phyloP scores from a whole-genome alignment of 2,888 invertebrate genomes.

The Xestoiulus laeticollis region DNA sequence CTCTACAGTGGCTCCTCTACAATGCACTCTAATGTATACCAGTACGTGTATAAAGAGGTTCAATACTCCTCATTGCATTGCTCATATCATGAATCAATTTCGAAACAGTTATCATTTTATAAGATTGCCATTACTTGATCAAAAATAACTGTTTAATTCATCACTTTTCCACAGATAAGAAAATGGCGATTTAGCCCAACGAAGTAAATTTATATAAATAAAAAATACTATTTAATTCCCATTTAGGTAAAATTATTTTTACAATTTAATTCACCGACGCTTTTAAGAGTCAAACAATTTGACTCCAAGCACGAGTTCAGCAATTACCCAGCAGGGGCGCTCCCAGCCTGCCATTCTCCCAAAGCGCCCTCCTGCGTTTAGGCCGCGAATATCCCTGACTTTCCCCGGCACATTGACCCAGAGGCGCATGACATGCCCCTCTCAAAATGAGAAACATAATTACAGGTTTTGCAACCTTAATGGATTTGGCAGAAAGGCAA shows the following conservation, averaged over 20 bases:
- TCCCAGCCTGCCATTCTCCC: background rate
- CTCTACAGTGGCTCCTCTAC: too few relatives aligned
- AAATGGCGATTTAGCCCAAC: too few relatives aligned
- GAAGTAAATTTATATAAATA: too few relatives aligned
- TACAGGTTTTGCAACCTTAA: background rate
- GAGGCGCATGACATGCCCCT: background rate
- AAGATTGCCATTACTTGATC: too few relatives aligned
- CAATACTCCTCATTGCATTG: too few relatives aligned
- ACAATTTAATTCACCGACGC: background rate
- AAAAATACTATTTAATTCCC: background rate
- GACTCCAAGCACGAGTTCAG: background rate
- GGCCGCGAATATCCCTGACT: background rate
- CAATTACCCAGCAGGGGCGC: slow-evolving; percentile 15
- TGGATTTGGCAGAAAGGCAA: background rate
- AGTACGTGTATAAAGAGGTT: too few relatives aligned
- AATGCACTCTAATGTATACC: too few relatives aligned
- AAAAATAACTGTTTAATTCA: too few relatives aligned
- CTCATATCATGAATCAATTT: too few relatives aligned
- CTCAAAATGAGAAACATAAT: background rate
- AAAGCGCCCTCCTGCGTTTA: background rate
- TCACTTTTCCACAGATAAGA: too few relatives aligned
- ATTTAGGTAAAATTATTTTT: background rate
- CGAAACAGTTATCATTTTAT: too few relatives aligned
- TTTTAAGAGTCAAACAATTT: background rate
- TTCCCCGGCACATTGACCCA: background rate